Base-by-base conservation (phyloP, 2,888 invertebrate species). In the Antheraea yamamai region DNA sequence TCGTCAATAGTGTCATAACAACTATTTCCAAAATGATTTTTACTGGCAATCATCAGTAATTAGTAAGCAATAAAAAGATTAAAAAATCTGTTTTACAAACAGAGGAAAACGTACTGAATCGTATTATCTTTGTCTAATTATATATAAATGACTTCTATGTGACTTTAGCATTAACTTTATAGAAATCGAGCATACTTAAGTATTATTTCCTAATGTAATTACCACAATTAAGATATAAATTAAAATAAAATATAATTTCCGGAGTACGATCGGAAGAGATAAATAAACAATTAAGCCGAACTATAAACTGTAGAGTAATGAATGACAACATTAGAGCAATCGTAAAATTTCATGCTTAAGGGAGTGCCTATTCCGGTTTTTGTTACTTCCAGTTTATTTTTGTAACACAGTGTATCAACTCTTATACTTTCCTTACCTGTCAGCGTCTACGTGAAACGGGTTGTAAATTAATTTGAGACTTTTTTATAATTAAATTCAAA, bases 291-390 rank as follows among this genome's bases (percentile, higher is more conserved):
- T 85, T 85, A 87, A 90, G 88, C 84, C 84, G 76, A 76, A 89
- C 82, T 85, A 90, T 92, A 92, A 92, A 92, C 92, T 93, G 90
- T 83, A 79, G 78, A 80, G 80, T 86, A 88, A 84, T 86, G 87
- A 85, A 84, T 83, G 84, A 79, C 81, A 82, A 83, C 83, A 84
- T 87, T 92, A 89, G 89, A 92, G 91, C 86, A 87, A 89, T 89
- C 91, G 89, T 91, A 89, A 91, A 91, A 89, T 79, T 79, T 47
- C 47, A 78, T 87, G 88, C 90, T 90, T 89, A 88, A 86, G 84
- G 85, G 81, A 82, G 84, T 66, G 82, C 81, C 83, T 78, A 78
- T 78, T 80, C 47, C 61, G 16, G 74, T 8, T 55, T 26, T 47
- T 66, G 26, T 26, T 64, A 26, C 64, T 73, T 73, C 52, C 14